Percentiles rank a stretch among this genome's conserved stretches.
phyloP scores from a whole-genome alignment of 2,888 invertebrate genomes.

The Drosophila neonasuta region DNA sequence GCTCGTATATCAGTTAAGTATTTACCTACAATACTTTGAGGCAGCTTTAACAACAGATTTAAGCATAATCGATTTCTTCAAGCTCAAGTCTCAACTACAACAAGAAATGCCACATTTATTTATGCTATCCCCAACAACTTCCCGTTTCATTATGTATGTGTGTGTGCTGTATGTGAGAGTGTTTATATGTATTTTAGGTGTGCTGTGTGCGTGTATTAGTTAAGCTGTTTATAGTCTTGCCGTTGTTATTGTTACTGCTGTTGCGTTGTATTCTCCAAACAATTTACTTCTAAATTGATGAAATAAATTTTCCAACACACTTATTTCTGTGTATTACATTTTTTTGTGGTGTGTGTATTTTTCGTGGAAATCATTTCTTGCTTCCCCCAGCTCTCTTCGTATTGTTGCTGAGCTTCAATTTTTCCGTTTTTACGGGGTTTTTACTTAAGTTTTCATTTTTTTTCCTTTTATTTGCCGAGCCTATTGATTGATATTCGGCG shows the following conservation, averaged over 20 bases:
- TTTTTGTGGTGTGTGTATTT: slow-evolving; percentile 24
- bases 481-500: neutral
- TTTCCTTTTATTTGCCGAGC: slow-evolving; percentile 17
- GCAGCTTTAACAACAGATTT: slow-evolving; percentile 39
- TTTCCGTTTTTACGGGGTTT: slow-evolving; percentile 1
- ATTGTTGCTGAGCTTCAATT: slow-evolving; percentile 23
- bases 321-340: slow-evolving; percentile 69
- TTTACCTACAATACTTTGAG: slow-evolving; percentile 32
- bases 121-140: slow-evolving; percentile 29
- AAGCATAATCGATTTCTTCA: slow-evolving; percentile 61
- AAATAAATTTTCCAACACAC: slow-evolving; percentile 81
- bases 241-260: slow-evolving; percentile 23
- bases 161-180: slow-evolving; percentile 5
- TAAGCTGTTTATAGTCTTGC: slow-evolving; percentile 66
- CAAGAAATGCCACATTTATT: slow-evolving; percentile 23
- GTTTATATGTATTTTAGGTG: slow-evolving; percentile 7
- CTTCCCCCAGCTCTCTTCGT: slow-evolving; percentile 3
- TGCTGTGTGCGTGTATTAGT: slow-evolving; percentile 44
- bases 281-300: slow-evolving; percentile 82
- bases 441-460: slow-evolving; percentile 7
- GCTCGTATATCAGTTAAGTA: slow-evolving; percentile 34
- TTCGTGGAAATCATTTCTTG: slow-evolving; percentile 18
- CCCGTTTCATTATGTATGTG: slow-evolving; percentile 21
- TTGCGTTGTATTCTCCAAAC: slow-evolving; percentile 77
- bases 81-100: slow-evolving; percentile 9